Conservation (phyloP, 2,113 vertebrate genomes). For the Barbus barbus region DNA sequence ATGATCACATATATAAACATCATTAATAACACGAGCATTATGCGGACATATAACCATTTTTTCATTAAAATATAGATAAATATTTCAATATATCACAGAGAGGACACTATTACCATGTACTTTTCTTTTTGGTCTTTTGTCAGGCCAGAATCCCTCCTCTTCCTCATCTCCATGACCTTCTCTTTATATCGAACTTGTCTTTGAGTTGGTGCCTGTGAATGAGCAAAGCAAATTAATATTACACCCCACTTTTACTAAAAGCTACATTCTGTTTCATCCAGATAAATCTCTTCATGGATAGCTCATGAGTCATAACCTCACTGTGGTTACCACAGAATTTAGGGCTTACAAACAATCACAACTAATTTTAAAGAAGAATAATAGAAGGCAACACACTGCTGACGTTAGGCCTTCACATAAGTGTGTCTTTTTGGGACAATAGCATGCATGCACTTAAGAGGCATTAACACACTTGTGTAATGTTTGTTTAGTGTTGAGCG, state of each 20-base stretch:
- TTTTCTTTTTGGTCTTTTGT: conserved; percentile 98
- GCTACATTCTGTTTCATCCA: background rate
- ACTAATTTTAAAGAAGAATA: background rate
- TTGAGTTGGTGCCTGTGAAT: conserved; percentile 85
- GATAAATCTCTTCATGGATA: background rate
- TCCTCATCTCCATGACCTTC: conserved; percentile 95
- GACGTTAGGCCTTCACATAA: background rate
- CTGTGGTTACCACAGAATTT: background rate
- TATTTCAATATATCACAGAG: background rate
- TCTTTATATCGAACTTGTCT: conserved; percentile 94
- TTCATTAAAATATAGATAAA: background rate
- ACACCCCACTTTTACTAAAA: background rate
- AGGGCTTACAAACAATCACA: background rate
- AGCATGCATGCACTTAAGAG: conserved; percentile 19
- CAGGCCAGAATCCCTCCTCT: conserved; percentile 89
- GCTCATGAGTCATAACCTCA: background rate
- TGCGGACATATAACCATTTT: too few relatives aligned
- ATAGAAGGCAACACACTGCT: background rate
- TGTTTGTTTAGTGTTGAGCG: conserved; percentile 11
- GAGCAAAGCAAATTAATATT: background rate
- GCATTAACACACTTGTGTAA: background rate
- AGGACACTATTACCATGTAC: conserved; percentile 82
- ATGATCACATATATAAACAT: background rate
- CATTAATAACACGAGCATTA: background rate
- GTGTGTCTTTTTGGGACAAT: background rate